Evolutionary conservation across 64 coral and sea anemone genomes (phyloP), one percentile per base, ranked within the genome.

Genomic region (Cladopsammia gracilis): DNA sequence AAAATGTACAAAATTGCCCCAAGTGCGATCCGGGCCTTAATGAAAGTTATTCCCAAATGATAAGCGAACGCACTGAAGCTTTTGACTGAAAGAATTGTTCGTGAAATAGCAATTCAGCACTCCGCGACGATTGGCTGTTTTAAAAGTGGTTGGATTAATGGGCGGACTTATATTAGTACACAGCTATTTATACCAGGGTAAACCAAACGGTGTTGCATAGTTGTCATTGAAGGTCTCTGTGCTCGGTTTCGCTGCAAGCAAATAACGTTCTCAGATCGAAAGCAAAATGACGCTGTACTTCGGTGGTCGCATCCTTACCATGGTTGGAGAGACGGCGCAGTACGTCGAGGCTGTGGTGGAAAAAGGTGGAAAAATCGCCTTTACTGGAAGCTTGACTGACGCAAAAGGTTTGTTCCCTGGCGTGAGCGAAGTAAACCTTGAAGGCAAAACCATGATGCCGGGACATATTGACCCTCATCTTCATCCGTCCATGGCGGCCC

Each of bases 341-440:
- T 87, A 87, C 16, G 85, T 87, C n/a, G 85, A 87, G 16, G 85
- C 85, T 73, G 85, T 87, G 50, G 69, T 87, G 64, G 85, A 87
- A 87, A 87, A 61, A 49, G 68, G 73, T 19, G 85, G 85, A 20
- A 87, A 87, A 48, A 87, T 87, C 4, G 51, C 85, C 18, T 73
- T 87, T 42, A 73, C 85, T 45, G 85, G 85, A 87, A 87, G 85
- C 64, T 68, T 87, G 3, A 8, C 48, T 13, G 52, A 87, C 3
- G 85, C 85, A 4, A 43, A 58, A 44, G 57, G 34, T 4, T 42
- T 34, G 9, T 87, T 87, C 25, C 85, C 62, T 71, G 71, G 0
- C 52, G 69, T 48, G 3, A 46, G 5, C 44, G 23, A 70, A 43
- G 15, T 70, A 11, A 51, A 86, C 64, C 82, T 86, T 14, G 14